Evolutionary conservation across 2,113 vertebrate genomes (phyloP).

Genomic region (Egretta garzetta): DNA sequence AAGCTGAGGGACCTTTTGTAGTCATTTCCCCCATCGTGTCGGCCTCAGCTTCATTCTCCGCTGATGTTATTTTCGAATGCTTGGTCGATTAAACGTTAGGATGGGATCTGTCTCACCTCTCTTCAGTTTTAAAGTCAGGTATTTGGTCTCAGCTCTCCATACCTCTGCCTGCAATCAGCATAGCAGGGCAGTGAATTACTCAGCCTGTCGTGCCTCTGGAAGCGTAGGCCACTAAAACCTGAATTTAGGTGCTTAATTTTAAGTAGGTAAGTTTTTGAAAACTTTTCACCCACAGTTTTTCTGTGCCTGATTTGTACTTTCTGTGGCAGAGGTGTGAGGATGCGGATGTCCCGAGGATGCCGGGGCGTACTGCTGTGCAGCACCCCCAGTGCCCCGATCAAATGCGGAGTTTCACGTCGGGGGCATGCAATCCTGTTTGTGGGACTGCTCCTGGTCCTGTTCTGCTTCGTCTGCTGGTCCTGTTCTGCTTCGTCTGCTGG

Average conservation of each 20-base stretch:
- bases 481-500: background rate
- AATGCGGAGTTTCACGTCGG: accelerated
- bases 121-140: background rate
- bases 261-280: background rate
- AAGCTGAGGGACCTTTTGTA: background rate
- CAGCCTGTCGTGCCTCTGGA: background rate
- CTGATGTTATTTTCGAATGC: background rate
- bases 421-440: background rate
- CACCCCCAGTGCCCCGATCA: background rate
- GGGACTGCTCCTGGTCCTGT: background rate
- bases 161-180: too few relatives aligned
- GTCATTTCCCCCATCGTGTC: accelerated
- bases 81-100: background rate
- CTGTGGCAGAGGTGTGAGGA: background rate
- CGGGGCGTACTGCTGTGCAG: accelerated
- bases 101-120: background rate
- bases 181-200: background rate
- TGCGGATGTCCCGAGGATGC: background rate
- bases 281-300: background rate
- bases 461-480: too few relatives aligned
- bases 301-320: background rate
- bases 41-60: background rate
- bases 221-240: background rate
- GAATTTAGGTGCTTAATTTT: background rate
- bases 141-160: background rate